Base-by-base conservation (phyloP, 2,888 invertebrate species). In the Melipona beecheii region DNA sequence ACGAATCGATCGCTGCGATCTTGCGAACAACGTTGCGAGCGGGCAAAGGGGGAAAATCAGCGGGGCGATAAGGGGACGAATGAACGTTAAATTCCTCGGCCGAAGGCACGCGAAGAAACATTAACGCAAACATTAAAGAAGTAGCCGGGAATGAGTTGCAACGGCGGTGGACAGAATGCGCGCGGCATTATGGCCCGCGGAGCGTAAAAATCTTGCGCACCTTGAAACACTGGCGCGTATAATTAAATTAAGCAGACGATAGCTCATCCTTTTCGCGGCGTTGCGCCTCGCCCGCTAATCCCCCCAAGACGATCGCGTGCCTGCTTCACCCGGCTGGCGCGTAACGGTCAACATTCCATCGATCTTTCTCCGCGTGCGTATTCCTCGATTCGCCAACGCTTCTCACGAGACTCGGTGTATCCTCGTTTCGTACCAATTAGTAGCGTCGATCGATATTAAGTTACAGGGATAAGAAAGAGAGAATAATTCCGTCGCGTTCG, bases 231-330 rank as follows among this genome's bases (percentile, higher is more conserved):
- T 90, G 89, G 86, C 90, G n/a, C 89, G 89, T 89, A 87, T 91
- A 92, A 93, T 93, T 92, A 92, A 93, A 92, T 92, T 91, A 91
- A 93, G 90, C 91, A 89, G 91, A 75, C 69, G 91, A 92, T 92
- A 91, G 90, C 87, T 82, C 86, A 81, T 76, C 43, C 70, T 11
- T 19, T 2, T 24, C n/a, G 78, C 56, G 13, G 24, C 15, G 27
- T 56, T 24, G 60, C 17, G 62, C 31, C 6, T 24, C 70, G 78
- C 54, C 31, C 66, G 64, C 72, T 65, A 75, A 77, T 77, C 52
- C 72, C 24, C 68, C 19, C 4, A 19, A 70, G 70, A 82, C 66
- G 27, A 66, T 79, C 81, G 74, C 66, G 52, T 24, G 70, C 66
- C 54, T 74, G 36, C 24, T 58, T 9, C 52, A n/a, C 31, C 6